phyloP scores from a whole-genome alignment of 1,140 invertebrate genomes.

The Dryas iulia region DNA sequence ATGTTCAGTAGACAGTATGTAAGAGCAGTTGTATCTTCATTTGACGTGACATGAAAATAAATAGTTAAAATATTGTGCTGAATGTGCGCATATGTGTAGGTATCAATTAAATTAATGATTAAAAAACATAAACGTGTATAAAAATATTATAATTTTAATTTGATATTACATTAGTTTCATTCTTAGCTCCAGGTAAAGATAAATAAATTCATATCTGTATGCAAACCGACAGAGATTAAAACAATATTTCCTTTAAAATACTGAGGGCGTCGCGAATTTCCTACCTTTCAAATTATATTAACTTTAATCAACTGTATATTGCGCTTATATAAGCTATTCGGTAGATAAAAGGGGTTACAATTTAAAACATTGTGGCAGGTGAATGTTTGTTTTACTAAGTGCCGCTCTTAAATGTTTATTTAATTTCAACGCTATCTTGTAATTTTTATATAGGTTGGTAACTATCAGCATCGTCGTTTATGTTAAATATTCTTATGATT shows the following conservation, averaged over 20 bases:
- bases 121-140: too few relatives aligned
- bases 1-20: too few relatives aligned
- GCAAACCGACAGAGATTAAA: conserved; percentile 44
- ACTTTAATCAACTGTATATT: conserved; percentile 37
- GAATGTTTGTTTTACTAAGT: not conserved
- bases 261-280: conserved; percentile 24
- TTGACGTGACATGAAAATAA: too few relatives aligned
- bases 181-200: not conserved
- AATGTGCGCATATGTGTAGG: too few relatives aligned
- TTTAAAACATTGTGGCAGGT: conserved; percentile 2
- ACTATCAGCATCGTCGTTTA: not conserved
- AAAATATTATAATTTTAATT: not conserved
- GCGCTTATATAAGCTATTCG: conserved; percentile 19
- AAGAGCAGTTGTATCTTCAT: too few relatives aligned
- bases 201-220: conserved; percentile 31
- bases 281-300: conserved; percentile 35
- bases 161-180: not conserved
- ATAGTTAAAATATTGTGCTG: too few relatives aligned
- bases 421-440: not conserved
- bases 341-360: conserved; percentile 24
- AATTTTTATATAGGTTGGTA: not conserved
- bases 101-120: too few relatives aligned
- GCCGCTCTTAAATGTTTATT: not conserved
- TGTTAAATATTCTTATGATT: not conserved
- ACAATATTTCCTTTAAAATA: conserved; percentile 40